Evolutionary conservation across 2,888 invertebrate genomes (phyloP).

Genomic region (Scelioninae gen. 1): DNA sequence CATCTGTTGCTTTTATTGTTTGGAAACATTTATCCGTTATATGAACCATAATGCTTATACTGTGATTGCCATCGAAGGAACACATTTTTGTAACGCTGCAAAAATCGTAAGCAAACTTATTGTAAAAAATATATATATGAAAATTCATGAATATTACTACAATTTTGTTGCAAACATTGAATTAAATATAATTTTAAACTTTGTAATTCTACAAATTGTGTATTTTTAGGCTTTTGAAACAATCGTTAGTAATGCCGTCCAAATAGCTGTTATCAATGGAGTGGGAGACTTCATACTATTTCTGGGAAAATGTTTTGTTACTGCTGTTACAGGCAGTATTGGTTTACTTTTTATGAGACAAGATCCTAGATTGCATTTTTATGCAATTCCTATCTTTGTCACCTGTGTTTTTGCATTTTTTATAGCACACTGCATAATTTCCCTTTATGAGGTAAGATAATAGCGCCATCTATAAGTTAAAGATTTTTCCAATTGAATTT

Average conservation of each 20-base stretch:
- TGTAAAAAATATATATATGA: no score
- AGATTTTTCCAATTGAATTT: no score
- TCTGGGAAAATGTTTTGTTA: slow-evolving; percentile 93
- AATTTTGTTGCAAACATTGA: no score
- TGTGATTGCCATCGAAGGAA: slow-evolving; percentile 95
- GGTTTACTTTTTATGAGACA: slow-evolving; percentile 91
- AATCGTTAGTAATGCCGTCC: slow-evolving; percentile 91
- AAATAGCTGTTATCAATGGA: slow-evolving; percentile 96
- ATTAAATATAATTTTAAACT: no score
- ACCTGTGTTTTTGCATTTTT: slow-evolving; percentile 95
- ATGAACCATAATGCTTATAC: slow-evolving; percentile 98
- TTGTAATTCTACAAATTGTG: no score
- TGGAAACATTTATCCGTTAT: slow-evolving; percentile 96
- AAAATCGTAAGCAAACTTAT: slow-evolving; percentile 87
- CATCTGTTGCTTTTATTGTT: slow-evolving; percentile 94
- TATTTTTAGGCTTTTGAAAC: slow-evolving; percentile 93
- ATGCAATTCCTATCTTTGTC: slow-evolving; percentile 93
- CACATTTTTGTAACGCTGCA: slow-evolving; percentile 95
- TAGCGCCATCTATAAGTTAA: no score
- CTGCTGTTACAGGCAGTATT: slow-evolving; percentile 91
- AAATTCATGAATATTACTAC: no score
- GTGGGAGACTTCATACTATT: slow-evolving; percentile 97
- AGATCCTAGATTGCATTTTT: slow-evolving; percentile 91
- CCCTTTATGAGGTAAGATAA: slow-evolving; percentile 95
- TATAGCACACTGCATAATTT: slow-evolving; percentile 96